Percentiles rank a stretch among this genome's conserved stretches.
These are phyloP conservation scores for Xiphorhynchus elegans DNA, from an alignment of 2,113 vertebrate species.

Conservation along the genomic window DNA sequence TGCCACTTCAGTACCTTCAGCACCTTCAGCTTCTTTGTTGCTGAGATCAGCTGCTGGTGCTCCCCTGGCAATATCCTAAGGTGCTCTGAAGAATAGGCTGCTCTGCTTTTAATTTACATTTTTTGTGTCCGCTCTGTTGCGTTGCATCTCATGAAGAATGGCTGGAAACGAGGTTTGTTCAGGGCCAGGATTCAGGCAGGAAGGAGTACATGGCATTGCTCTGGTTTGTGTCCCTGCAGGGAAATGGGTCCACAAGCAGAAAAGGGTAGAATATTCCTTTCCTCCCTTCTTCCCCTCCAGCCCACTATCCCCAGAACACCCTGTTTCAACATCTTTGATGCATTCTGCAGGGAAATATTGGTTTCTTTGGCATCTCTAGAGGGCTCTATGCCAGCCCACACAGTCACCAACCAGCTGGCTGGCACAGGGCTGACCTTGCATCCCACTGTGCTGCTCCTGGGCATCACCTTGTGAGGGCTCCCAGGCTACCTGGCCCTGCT, in stretches of 20 bases:
- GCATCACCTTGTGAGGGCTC: accelerated
- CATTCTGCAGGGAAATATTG: not conserved
- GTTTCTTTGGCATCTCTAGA: not conserved
- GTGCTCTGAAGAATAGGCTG: not conserved
- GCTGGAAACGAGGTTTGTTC: not conserved
- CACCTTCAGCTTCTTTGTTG: not conserved
- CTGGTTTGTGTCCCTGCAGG: not conserved
- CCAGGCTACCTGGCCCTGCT: accelerated
- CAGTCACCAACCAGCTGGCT: no score
- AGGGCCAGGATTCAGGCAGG: not conserved
- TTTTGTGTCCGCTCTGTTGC: not conserved
- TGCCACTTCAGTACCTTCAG: not conserved
- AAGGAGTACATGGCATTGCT: not conserved
- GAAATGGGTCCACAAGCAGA: not conserved
- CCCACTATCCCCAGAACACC: not conserved
- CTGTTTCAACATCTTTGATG: not conserved
- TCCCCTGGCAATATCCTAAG: not conserved
- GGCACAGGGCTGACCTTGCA: accelerated
- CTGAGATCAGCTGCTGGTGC: not conserved
- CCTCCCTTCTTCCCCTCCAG: no score
- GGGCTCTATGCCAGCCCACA: not conserved
- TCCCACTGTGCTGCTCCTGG: accelerated
- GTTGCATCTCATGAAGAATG: not conserved
- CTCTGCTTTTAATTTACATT: not conserved
- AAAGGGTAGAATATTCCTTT: not conserved